Evolutionary conservation across 1,140 invertebrate genomes (phyloP).

Genomic region (Polypedilum pembai): DNA sequence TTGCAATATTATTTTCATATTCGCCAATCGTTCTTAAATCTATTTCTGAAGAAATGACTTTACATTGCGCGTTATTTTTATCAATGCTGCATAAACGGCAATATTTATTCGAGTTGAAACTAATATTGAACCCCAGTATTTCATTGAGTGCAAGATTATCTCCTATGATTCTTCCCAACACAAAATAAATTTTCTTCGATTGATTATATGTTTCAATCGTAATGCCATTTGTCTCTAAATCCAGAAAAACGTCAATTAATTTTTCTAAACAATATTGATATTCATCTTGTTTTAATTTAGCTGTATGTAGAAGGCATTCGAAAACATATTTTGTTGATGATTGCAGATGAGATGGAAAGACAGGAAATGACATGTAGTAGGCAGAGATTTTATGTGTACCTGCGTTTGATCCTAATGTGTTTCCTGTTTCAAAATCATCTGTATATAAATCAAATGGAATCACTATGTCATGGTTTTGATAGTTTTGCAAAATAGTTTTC

Average conservation of each 20-base stretch:
- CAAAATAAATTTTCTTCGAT: constrained; percentile 34
- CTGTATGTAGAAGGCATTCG: constrained; percentile 24
- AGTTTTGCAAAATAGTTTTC: not conserved
- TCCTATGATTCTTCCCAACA: constrained; percentile 34
- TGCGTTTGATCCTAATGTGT: constrained; percentile 30
- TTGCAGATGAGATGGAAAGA: constrained; percentile 29
- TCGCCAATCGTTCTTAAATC: constrained; percentile 29
- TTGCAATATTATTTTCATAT: constrained; percentile 30
- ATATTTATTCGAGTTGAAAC: constrained; percentile 36
- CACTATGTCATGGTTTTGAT: not conserved
- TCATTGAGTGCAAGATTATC: constrained; percentile 38
- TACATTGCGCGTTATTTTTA: constrained; percentile 31
- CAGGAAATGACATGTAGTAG: constrained; percentile 31
- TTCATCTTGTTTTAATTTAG: constrained; percentile 29
- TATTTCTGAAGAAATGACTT: constrained; percentile 30
- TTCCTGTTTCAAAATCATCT: constrained; percentile 31
- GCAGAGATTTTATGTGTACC: constrained; percentile 30
- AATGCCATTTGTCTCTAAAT: constrained; percentile 29
- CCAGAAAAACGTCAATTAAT: constrained; percentile 29
- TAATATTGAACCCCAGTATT: constrained; percentile 36
- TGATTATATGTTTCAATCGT: not conserved
- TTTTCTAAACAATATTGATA: constrained; percentile 28
- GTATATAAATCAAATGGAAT: constrained; percentile 31
- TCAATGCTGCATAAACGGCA: constrained; percentile 36
- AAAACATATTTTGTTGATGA: constrained; percentile 31